These are phyloP conservation scores for Anastatus disparis DNA, from an alignment of 1,140 invertebrate genomes.

Conservation along the genomic window DNA sequence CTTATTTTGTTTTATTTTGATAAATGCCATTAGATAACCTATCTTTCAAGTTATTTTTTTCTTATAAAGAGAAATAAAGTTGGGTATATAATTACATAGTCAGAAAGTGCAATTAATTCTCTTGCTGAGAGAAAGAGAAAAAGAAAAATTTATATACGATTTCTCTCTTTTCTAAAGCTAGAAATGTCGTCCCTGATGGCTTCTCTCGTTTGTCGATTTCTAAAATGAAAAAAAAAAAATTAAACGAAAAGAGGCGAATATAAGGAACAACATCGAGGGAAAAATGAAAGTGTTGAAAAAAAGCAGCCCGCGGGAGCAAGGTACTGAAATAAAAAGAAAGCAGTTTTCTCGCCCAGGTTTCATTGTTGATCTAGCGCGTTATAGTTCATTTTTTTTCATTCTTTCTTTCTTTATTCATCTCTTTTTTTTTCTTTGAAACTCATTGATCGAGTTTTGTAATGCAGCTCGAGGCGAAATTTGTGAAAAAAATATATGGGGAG, in stretches of 20 bases:
- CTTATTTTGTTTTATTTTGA: background rate
- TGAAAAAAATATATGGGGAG: background rate
- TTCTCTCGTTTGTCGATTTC: constrained; percentile 10
- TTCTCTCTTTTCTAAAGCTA: background rate
- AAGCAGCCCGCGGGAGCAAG: background rate
- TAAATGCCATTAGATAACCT: constrained; percentile 22
- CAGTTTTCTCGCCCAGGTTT: background rate
- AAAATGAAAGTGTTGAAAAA: constrained; percentile 14
- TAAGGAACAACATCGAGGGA: too few species aligned
- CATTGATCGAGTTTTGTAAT: constrained; percentile 1
- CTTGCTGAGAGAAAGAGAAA: background rate
- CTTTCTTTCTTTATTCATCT: too few species aligned
- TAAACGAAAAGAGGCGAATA: too few species aligned
- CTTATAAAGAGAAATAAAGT: background rate
- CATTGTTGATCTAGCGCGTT: constrained; percentile 2
- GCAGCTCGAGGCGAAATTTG: background rate
- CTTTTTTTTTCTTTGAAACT: background rate
- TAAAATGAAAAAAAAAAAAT: constrained; percentile 30
- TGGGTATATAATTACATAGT: background rate
- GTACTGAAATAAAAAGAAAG: constrained; percentile 12
- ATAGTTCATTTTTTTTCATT: too few species aligned
- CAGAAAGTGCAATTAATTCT: constrained; percentile 30
- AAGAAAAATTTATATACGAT: background rate
- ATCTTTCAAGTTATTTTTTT: background rate
- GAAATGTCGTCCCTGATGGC: constrained; percentile 15